Base-by-base conservation (phyloP, 2,113 vertebrate genomes). In the Rhea pennata region DNA sequence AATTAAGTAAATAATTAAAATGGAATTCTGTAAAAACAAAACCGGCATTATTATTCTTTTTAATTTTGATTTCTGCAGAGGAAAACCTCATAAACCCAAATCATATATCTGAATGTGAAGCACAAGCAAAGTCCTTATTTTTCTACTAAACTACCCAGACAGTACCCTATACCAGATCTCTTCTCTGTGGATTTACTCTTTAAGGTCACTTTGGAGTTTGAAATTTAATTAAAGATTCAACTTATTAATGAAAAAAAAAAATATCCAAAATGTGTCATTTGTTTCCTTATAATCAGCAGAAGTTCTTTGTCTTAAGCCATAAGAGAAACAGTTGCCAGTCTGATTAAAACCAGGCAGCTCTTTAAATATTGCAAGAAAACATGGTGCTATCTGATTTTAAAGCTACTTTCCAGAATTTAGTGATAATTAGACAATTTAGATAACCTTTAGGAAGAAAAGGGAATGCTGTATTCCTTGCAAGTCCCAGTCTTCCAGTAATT, bases 401-500 rank as follows among this genome's bases (percentile, higher is more conserved):
- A 87, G 15, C 23, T 83, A 19, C 92, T 95, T 94, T 79, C 29
- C 50, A 59, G 93, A 89, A 82, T 46, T n/a, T 66, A 54, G 6
- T 71, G 82, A 22, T 88, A 79, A 70, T 79, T 53, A 36, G 66
- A 58, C 85, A 92, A 70, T 13, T 89, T 6, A 0, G 21, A 26
- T 79, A 87, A 82, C 90, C 50, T n/a, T 79, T 48, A 56, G 33
- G 56, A 92, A 91, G 29, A 73, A 84, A 92, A 84, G 21, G 7
- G 83, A 88, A 81, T 65, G 12, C 44, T 77, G 3, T 53, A 12
- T 87, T 93, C 84, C 54, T 93, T 92, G 89, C 27, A 74, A 83
- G 87, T 85, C 72, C 59, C 78, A 74, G 67, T 83, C 16, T 77
- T 95, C 71, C 54, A 90, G 26, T 94, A 90, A 96, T 82, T 89